Evolutionary conservation across 2,113 vertebrate species (phyloP).

Genomic region (Phylloscopus whistleri): DNA sequence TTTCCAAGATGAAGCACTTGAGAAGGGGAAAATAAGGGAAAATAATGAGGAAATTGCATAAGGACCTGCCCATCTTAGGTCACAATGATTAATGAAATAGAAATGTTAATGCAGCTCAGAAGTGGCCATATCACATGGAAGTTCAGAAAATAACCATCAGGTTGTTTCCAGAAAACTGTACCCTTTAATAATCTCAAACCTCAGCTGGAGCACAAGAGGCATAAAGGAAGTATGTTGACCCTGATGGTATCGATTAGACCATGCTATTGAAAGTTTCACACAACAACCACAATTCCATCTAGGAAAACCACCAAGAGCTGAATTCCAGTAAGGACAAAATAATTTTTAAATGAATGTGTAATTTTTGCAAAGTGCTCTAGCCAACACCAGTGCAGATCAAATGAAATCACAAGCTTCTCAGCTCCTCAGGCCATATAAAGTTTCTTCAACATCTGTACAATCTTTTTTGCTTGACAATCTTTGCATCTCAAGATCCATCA

Average conservation of each 20-base stretch:
- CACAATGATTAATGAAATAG: conserved; percentile 27
- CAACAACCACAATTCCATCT: background rate
- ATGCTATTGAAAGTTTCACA: background rate
- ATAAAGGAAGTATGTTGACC: background rate
- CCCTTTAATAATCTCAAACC: conserved; percentile 1
- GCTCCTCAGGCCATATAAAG: background rate
- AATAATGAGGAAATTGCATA: background rate
- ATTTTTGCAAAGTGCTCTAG: background rate
- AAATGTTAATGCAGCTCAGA: conserved; percentile 4
- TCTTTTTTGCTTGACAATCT: background rate
- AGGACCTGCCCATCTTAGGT: background rate
- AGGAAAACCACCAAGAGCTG: background rate
- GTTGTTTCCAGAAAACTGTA: conserved; percentile 1
- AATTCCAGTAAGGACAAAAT: background rate
- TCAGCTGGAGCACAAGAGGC: background rate
- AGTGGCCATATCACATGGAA: background rate
- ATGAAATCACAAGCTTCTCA: background rate
- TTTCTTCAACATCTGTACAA: background rate
- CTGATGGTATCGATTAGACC: conserved; percentile 35
- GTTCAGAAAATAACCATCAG: background rate
- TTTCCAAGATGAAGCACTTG: conserved; percentile 16
- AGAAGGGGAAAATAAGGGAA: fast-evolving
- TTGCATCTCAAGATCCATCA: background rate
- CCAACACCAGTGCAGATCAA: background rate
- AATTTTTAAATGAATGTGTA: background rate